A percentile compares a stretch with the other conserved stretches of the same genome.
Conservation (phyloP, 2,888 invertebrate species). For the Sialis lutaria region DNA sequence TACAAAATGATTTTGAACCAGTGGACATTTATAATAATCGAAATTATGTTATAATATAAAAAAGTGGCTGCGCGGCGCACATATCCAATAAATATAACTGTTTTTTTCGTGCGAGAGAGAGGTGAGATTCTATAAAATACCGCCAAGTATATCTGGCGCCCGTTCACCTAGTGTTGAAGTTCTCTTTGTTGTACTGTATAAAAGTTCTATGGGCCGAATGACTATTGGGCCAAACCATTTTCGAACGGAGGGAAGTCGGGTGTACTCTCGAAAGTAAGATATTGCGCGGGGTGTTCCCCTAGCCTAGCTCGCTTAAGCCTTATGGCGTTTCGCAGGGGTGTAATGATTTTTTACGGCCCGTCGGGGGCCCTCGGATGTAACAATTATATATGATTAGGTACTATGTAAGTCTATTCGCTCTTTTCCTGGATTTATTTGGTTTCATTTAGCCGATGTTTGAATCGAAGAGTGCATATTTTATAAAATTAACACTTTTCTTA, state of each 20-base stretch:
- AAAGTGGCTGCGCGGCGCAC: not conserved
- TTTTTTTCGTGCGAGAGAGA: not conserved
- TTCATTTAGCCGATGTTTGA: too few species aligned
- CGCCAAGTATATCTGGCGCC: not conserved
- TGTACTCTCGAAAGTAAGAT: constrained; percentile 16
- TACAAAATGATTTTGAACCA: too few species aligned
- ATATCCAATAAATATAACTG: not conserved
- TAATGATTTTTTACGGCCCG: not conserved
- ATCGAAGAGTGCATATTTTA: too few species aligned
- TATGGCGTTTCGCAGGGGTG: constrained; percentile 7
- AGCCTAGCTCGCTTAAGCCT: constrained; percentile 6
- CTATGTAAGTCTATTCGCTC: not conserved
- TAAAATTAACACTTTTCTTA: too few species aligned
- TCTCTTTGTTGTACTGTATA: constrained; percentile 10
- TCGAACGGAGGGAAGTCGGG: constrained; percentile 23
- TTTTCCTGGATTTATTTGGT: too few species aligned
- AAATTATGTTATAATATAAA: constrained; percentile 1
- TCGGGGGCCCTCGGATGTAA: constrained; percentile 1
- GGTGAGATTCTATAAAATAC: not conserved
- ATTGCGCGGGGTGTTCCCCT: constrained; percentile 18
- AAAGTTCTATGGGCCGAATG: constrained; percentile 23
- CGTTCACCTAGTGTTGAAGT: not conserved
- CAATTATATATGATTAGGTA: constrained; percentile 3
- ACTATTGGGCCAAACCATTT: constrained; percentile 30
- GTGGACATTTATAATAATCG: not conserved